These are phyloP conservation scores for Lamellibrachia luymesi DNA, from an alignment of 1,140 invertebrate species.

Conservation along the genomic window DNA sequence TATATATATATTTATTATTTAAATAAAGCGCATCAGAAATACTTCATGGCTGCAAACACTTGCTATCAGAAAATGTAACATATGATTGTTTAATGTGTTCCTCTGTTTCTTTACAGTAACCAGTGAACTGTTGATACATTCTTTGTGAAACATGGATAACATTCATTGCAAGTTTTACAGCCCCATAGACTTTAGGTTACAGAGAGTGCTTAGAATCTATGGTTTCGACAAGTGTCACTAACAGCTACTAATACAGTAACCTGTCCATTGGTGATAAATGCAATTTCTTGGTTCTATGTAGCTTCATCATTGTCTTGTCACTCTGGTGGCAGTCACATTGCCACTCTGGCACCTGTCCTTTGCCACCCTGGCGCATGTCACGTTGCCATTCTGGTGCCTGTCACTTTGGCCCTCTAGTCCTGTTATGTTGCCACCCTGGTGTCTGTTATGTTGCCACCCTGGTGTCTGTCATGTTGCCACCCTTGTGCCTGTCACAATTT, in stretches of 20 bases:
- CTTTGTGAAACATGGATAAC: background rate
- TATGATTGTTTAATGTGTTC: background rate
- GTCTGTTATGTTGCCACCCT: too few species aligned
- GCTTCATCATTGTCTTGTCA: background rate
- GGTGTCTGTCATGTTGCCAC: too few species aligned
- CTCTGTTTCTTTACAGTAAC: background rate
- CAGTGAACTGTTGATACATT: background rate
- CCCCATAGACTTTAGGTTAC: background rate
- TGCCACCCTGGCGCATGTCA: too few species aligned
- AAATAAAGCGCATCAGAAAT: background rate
- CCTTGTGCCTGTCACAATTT: constrained; percentile 38
- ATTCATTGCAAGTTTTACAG: background rate
- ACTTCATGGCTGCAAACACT: background rate
- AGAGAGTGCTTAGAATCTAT: background rate
- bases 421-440: too few species aligned
- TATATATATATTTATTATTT: background rate
- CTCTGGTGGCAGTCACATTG: too few species aligned
- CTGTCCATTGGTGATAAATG: background rate
- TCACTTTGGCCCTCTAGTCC: too few species aligned
- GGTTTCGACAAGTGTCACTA: background rate
- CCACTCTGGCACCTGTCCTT: background rate
- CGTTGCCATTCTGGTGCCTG: too few species aligned
- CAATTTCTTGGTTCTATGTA: background rate
- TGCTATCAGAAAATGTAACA: background rate
- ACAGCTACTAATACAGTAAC: background rate